These are phyloP conservation scores for Crocodylus rhombifer DNA, from an alignment of 2,797 vertebrate species.

Conservation along the genomic window DNA sequence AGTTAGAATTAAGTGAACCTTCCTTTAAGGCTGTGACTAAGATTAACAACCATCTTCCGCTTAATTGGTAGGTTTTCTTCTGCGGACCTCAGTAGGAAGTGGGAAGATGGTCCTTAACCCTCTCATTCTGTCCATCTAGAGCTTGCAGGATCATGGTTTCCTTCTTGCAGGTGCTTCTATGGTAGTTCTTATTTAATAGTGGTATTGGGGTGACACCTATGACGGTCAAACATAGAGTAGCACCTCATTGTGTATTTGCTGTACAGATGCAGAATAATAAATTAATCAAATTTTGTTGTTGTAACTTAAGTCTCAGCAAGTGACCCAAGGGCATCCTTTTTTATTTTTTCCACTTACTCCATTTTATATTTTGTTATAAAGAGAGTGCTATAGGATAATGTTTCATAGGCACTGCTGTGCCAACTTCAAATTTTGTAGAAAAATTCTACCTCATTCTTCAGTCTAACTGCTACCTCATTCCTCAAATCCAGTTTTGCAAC, in stretches of 20 bases:
- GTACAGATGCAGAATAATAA: not conserved
- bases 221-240: no score
- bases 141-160: no score
- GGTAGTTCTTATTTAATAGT: no score
- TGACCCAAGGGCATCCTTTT: not conserved
- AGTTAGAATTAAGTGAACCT: not conserved
- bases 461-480: not conserved
- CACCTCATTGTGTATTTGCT: not conserved
- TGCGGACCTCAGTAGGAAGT: not conserved
- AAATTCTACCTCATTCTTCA: not conserved
- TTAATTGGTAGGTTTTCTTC: not conserved
- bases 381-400: not conserved
- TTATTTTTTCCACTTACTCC: not conserved
- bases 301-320: not conserved
- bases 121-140: fast-evolving
- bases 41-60: not conserved
- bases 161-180: no score
- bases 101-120: fast-evolving
- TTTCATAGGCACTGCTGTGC: not conserved
- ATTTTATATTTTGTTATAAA: not conserved
- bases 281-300: not conserved
- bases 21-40: not conserved
- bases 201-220: no score
- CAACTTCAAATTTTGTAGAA: not conserved
- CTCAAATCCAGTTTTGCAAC: no score